Conservation (phyloP, 35 echinoderm and acorn worm genomes). For the Apostichopus californicus region DNA sequence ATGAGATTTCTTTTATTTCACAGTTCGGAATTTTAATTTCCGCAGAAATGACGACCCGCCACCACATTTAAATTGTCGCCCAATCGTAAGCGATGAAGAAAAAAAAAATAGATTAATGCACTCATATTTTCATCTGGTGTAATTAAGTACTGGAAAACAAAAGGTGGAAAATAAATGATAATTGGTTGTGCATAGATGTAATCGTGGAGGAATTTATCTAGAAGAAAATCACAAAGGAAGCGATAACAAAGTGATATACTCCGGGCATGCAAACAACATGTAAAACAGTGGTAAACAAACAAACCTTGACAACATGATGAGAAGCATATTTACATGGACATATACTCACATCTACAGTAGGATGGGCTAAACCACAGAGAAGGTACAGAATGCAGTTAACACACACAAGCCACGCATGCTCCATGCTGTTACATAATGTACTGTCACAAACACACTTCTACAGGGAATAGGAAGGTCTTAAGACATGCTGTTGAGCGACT, state of each 20-base stretch:
- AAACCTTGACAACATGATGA: neutral
- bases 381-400: neutral
- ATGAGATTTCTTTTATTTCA: neutral
- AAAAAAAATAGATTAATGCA: neutral
- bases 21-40: neutral
- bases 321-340: neutral
- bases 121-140: neutral
- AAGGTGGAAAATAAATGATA: slow-evolving; percentile 10
- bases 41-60: neutral
- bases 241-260: neutral
- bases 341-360: neutral
- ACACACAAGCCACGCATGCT: neutral
- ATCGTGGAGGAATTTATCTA: neutral
- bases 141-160: slow-evolving; percentile 22
- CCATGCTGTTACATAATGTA: neutral
- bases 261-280: neutral
- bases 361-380: neutral
- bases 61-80: neutral
- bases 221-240: neutral
- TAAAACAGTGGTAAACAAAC: neutral
- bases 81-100: neutral
- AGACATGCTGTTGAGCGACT: neutral
- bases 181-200: slow-evolving; percentile 10
- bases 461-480: neutral
- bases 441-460: neutral